Evolutionary conservation across 2,797 vertebrate genomes (phyloP).

Genomic region (Thamnophis elegans): DNA sequence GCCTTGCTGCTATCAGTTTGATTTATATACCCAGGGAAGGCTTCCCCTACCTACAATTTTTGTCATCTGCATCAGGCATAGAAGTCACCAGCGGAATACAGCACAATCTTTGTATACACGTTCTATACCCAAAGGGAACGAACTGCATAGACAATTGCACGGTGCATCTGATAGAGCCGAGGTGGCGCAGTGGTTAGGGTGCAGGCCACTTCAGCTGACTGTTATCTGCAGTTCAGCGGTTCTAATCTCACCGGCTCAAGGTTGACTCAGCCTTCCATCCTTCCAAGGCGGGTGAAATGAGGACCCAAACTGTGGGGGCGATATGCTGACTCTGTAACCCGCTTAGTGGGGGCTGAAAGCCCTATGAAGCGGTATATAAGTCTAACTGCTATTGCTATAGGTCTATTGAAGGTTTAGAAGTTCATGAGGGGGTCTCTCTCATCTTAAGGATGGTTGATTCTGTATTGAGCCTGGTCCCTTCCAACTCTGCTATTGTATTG

Average conservation of each 20-base stretch:
- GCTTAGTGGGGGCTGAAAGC: too few relatives aligned
- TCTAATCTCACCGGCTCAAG: too few relatives aligned
- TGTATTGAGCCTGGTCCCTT: accelerated
- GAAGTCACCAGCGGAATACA: background rate
- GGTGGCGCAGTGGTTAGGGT: too few relatives aligned
- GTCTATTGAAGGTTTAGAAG: accelerated
- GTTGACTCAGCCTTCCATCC: too few relatives aligned
- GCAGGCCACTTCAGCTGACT: too few relatives aligned
- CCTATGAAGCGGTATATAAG: too few relatives aligned
- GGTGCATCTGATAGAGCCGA: background rate
- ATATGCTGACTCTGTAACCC: too few relatives aligned
- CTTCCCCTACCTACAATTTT: background rate
- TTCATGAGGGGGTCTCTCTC: background rate
- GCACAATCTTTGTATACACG: background rate
- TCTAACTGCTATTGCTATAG: too few relatives aligned
- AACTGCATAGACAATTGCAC: background rate
- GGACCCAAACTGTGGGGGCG: too few relatives aligned
- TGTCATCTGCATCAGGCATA: accelerated
- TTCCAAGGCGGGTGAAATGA: too few relatives aligned
- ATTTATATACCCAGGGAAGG: background rate
- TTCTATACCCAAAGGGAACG: background rate
- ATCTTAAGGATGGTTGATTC: background rate
- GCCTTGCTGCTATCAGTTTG: background rate
- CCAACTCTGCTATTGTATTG: too few relatives aligned
- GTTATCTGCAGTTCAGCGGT: too few relatives aligned